phyloP scores from a whole-genome alignment of 1,140 invertebrate genomes.

The Idris sp. region DNA sequence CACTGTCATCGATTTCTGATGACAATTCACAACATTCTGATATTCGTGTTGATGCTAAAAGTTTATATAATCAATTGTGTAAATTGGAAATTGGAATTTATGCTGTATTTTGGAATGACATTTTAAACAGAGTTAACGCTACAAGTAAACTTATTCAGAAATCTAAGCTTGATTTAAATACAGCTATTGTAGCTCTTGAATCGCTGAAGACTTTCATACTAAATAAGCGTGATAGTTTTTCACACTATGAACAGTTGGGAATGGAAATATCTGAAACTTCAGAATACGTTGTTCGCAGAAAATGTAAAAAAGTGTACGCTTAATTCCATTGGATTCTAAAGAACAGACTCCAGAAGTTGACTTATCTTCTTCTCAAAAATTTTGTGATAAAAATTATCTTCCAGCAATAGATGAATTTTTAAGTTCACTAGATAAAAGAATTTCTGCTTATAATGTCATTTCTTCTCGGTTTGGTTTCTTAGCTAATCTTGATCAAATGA shows the following conservation, averaged over 20 bases:
- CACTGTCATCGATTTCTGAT: conserved; percentile 16
- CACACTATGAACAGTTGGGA: conserved; percentile 4
- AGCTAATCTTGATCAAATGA: background rate
- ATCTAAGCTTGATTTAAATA: conserved; percentile 3
- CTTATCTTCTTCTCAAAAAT: background rate
- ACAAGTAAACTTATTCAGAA: conserved; percentile 3
- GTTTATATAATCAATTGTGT: conserved; percentile 23
- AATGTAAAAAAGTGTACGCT: conserved; percentile 9
- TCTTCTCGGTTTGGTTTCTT: conserved; percentile 2
- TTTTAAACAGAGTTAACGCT: conserved; percentile 9
- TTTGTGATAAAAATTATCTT: conserved; percentile 8
- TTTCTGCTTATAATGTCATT: conserved; percentile 1
- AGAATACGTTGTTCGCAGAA: conserved; percentile 1
- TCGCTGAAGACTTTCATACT: conserved; percentile 16
- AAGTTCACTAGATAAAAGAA: conserved; percentile 11
- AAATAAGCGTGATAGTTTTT: conserved; percentile 10
- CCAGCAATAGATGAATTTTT: conserved; percentile 15
- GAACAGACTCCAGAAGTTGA: background rate
- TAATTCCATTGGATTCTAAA: conserved; percentile 1
- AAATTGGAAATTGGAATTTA: conserved; percentile 22
- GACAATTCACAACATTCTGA: conserved; percentile 11
- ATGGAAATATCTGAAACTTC: conserved; percentile 7
- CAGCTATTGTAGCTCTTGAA: conserved; percentile 7
- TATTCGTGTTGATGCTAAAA: conserved; percentile 25
- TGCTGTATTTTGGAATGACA: conserved; percentile 26